Evolutionary conservation across 2,113 vertebrate genomes (phyloP).

Genomic region (Catagonus wagneri): DNA sequence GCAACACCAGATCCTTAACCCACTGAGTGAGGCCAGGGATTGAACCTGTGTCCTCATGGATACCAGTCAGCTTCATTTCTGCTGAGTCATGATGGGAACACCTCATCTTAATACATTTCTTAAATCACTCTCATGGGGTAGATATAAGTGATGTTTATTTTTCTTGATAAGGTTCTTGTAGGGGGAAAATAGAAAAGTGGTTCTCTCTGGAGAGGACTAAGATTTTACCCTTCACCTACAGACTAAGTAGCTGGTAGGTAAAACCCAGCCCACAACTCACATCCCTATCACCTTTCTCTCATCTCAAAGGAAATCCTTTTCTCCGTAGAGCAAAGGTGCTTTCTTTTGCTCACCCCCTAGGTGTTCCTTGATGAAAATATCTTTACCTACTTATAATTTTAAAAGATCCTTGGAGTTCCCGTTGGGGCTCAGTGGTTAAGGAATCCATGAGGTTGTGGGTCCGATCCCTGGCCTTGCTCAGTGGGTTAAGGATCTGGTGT

Average conservation of each 20-base stretch:
- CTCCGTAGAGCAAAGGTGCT: not conserved
- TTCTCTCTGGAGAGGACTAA: not conserved
- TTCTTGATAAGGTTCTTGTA: not conserved
- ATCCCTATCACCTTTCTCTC: not conserved
- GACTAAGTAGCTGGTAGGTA: not conserved
- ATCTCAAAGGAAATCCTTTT: not conserved
- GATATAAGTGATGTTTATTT: not conserved
- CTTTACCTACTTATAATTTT: not conserved
- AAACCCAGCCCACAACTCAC: not conserved
- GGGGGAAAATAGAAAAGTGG: not conserved
- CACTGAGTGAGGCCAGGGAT: too few relatives aligned
- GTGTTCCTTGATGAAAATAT: not conserved
- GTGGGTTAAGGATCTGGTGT: too few relatives aligned
- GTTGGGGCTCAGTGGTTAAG: too few relatives aligned
- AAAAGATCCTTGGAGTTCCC: slow-evolving; percentile 40
- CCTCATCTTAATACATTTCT: not conserved
- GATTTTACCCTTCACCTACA: not conserved
- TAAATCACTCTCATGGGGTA: not conserved
- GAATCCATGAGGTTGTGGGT: too few relatives aligned
- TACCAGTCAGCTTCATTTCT: too few relatives aligned
- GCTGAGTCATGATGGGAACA: too few relatives aligned
- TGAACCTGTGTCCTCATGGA: too few relatives aligned
- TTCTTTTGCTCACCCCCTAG: not conserved
- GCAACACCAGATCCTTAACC: too few relatives aligned
- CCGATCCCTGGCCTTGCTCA: too few relatives aligned